Evolutionary conservation across 2,888 invertebrate genomes (phyloP).

Genomic region (Arctia plantaginis): DNA sequence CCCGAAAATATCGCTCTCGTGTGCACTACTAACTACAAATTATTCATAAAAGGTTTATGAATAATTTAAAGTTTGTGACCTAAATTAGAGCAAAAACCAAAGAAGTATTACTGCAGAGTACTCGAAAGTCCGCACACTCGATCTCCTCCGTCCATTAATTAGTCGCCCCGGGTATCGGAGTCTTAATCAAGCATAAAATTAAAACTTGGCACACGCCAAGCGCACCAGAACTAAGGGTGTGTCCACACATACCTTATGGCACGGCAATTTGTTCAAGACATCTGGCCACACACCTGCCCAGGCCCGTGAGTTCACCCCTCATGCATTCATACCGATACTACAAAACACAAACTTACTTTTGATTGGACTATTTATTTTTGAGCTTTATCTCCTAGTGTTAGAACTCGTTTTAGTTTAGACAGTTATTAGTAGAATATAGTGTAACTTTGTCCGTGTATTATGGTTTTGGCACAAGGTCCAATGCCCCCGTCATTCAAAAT

Average conservation of each 20-base stretch:
- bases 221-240: constrained; percentile 79
- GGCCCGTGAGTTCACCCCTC: constrained; percentile 62
- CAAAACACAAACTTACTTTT: constrained; percentile 30
- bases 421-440: constrained; percentile 18
- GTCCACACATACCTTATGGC: constrained; percentile 84
- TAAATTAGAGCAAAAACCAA: constrained; percentile 34
- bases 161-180: constrained; percentile 70
- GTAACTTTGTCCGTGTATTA: constrained; percentile 62
- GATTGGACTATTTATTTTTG: constrained; percentile 32
- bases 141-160: constrained; percentile 81
- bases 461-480: constrained; percentile 79
- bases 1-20: background rate
- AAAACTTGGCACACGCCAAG: constrained; percentile 86
- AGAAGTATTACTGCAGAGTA: constrained; percentile 58
- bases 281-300: constrained; percentile 84
- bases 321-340: constrained; percentile 70
- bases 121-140: constrained; percentile 63
- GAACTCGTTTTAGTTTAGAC: constrained; percentile 50
- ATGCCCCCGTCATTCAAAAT: constrained; percentile 78
- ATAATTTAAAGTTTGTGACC: too few species aligned
- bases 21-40: background rate
- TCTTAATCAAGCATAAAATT: constrained; percentile 86
- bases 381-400: constrained; percentile 51
- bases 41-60: constrained; percentile 12
- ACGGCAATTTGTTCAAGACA: constrained; percentile 85